Evolutionary conservation across 1,140 invertebrate species (phyloP), one percentile per base, ranked within the genome.

Genomic region (Dreissena rostriformis): DNA sequence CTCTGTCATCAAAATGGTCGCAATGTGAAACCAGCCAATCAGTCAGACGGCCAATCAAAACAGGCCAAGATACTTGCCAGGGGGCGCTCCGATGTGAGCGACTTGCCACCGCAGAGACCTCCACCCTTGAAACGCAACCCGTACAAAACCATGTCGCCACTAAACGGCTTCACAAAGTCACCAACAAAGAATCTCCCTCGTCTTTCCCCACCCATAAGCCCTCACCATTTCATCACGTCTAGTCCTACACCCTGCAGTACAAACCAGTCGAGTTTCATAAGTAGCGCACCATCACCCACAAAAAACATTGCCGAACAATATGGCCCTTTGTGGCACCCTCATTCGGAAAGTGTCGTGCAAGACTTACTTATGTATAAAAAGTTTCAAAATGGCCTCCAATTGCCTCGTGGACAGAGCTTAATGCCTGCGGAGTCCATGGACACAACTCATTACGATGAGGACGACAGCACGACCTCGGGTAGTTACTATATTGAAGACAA

Each of bases 301-400:
- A 65, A 75, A 22, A 39, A 53, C 39, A 57, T 19, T 24, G 7
- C 57, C 63, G 63, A 74, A 53, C 65, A 71, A 75, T 72, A 74
- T 57, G 75, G 80, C 75, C 80, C 80, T 53, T n/a, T 24, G 57
- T n/a, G 57, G 22, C 57, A 61, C 12, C 22, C 57, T 4, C 57
- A 19, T n/a, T 82, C 80, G 22, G 75, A 73, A 51, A 74, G 28
- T 82, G 72, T 75, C 29, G 71, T 82, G 61, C 80, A 82, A 57
- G 80, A 82, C 51, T 82, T 82, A 68, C 55, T 82, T 7, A 82
- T 82, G 80, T 82, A 82, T 75, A 82, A 82, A 82, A 82, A 82
- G 51, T 82, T 82, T 68, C 80, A 82, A 68, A 82, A 75, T 75
- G 80, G 80, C 11, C 39, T 82, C 15, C 26, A 39, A 17, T n/a